Base-by-base conservation (phyloP, 2,888 invertebrate species). In the Imbricaverruca yamaguchii region DNA sequence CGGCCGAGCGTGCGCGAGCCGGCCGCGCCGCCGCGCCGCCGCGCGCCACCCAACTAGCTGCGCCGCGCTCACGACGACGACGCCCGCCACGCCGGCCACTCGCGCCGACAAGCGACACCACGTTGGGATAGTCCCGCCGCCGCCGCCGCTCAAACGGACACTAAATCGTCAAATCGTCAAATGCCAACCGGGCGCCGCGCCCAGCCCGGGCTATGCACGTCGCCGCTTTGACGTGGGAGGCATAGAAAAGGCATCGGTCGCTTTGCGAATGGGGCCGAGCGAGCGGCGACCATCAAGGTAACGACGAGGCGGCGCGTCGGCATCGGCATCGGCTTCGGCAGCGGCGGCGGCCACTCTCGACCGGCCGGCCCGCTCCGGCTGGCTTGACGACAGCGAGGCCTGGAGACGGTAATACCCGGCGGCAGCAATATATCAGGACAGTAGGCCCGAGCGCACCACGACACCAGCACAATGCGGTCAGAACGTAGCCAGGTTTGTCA, bases 191-290 rank as follows among this genome's bases (percentile, higher is more conserved):
- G 74, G 15, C 74, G 74, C 9, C 74, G 74, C 8, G 7, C 53
- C 74, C 18, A 10, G 13, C 53, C 53, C 1, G 18, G 53, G 74
- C 74, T 9, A 6, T 12, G 74, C 65, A 53, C 53, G 39, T 18
- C 53, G 18, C 15, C 10, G 25, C 53, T 74, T 74, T 74, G 74
- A 74, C 74, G 74, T 74, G 74, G 74, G 53, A 74, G 74, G 74
- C 74, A 74, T 74, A 74, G 74, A 74, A 74, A 74, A 74, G 74
- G 74, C 74, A 74, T 74, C 74, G 39, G 53, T 21, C 74, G 67
- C 67, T 23, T 7, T 13, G 61, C 61, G 61, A 18, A 61, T 61
- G 61, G 61, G 7, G 18, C 2, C 61, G 61, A 15, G 61, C 61
- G 18, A 13, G 61, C 61, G 61, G 13, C 61, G 61, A 13, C 61